A percentile compares a stretch with the other conserved stretches of the same genome.
Conservation (phyloP, 2,113 vertebrate genomes). For the Scomber japonicus region DNA sequence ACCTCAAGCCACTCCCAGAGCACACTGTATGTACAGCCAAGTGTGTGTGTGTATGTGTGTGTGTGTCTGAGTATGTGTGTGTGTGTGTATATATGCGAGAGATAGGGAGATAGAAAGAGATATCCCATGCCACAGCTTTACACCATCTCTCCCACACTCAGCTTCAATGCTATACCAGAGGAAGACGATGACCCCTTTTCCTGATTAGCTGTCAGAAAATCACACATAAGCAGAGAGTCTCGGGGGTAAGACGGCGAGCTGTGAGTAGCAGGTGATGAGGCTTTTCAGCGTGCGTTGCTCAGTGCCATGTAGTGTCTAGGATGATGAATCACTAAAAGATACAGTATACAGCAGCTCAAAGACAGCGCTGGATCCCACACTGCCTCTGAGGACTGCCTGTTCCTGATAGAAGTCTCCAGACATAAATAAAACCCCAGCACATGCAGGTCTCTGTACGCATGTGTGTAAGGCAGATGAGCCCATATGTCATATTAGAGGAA, state of each 20-base stretch:
- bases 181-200: conserved; percentile 60
- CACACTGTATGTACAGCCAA: conserved; percentile 36
- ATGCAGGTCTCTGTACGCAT: conserved; percentile 28
- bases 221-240: conserved; percentile 32
- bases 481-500: conserved; percentile 18
- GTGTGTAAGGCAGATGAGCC: conserved; percentile 21
- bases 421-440: conserved; percentile 74
- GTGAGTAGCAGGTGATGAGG: conserved; percentile 45
- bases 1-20: conserved; percentile 43
- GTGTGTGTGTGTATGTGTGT: conserved; percentile 4
- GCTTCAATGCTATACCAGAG: conserved; percentile 27
- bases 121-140: conserved; percentile 21
- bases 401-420: conserved; percentile 72
- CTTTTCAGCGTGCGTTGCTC: background rate
- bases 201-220: conserved; percentile 44
- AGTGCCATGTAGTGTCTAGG: conserved; percentile 60
- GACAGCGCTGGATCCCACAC: conserved; percentile 54
- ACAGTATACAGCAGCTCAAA: conserved; percentile 33
- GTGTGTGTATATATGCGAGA: conserved; percentile 31
- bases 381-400: conserved; percentile 67
- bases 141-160: conserved; percentile 28
- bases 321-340: conserved; percentile 62
- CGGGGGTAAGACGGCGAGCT: conserved; percentile 33
- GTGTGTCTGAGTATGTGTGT: background rate
- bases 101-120: conserved; percentile 1